phyloP scores from a whole-genome alignment of 2,113 vertebrate genomes.

The Brachyhypopomus gauderio region DNA sequence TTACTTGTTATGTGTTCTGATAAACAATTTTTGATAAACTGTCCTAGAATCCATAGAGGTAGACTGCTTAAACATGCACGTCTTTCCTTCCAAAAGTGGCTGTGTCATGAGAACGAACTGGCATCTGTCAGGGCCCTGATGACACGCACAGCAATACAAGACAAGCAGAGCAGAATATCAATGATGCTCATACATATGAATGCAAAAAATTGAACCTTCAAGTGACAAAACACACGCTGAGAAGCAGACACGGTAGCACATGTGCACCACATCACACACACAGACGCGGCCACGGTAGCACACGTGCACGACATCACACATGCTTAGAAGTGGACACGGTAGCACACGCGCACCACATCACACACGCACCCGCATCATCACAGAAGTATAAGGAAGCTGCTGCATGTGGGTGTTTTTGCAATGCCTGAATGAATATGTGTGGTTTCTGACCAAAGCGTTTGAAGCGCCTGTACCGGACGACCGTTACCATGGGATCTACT shows the following conservation, averaged over 20 bases:
- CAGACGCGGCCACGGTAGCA: neutral
- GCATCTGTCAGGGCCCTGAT: neutral
- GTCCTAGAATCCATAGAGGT: neutral
- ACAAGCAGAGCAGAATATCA: constrained; percentile 26
- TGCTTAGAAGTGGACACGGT: too few relatives aligned
- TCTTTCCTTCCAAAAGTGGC: neutral
- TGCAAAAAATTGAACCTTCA: constrained; percentile 1
- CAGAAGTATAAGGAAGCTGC: neutral
- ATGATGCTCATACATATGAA: constrained; percentile 33
- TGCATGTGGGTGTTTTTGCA: neutral
- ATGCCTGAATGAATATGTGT: neutral
- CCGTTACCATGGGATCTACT: constrained; percentile 95
- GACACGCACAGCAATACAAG: neutral
- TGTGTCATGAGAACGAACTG: neutral
- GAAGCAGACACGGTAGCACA: neutral
- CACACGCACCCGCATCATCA: neutral
- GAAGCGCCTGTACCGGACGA: constrained; percentile 88
- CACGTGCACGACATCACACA: neutral
- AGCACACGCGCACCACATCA: constrained; percentile 9
- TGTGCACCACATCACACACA: too few relatives aligned
- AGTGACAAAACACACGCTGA: neutral
- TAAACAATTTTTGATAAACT: neutral
- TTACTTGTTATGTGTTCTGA: too few relatives aligned
- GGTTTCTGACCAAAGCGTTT: constrained; percentile 59
- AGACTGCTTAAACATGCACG: neutral